phyloP scores from a whole-genome alignment of 2,797 vertebrate species.

The Tolypeutes matacus region DNA sequence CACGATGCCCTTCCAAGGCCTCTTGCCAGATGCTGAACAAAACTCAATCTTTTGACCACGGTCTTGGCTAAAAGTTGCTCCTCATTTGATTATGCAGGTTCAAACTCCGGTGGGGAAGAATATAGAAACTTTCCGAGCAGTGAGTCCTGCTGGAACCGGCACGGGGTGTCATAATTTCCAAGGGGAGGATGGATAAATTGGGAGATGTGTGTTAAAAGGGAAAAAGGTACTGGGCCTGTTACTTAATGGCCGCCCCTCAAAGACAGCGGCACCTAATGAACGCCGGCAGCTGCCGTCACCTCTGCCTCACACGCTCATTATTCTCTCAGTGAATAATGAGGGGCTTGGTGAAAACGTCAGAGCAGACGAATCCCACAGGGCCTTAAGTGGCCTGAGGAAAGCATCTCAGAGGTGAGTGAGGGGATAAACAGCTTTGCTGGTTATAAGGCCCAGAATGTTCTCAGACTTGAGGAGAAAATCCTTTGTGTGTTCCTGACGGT shows the following conservation, averaged over 20 bases:
- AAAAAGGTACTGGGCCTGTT: neutral
- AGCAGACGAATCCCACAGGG: constrained; percentile 29
- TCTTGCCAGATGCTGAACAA: neutral
- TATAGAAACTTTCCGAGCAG: constrained; percentile 38
- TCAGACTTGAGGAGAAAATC: constrained; percentile 49
- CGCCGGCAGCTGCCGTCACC: fast-evolving
- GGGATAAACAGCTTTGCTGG: constrained; percentile 68
- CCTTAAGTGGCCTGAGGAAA: neutral
- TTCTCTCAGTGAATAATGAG: neutral
- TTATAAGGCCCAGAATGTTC: constrained; percentile 9
- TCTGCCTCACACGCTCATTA: fast-evolving
- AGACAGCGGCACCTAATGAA: neutral
- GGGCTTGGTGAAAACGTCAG: neutral
- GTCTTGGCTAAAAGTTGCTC: neutral
- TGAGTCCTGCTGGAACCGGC: neutral
- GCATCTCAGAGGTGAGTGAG: constrained; percentile 14
- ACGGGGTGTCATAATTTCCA: neutral
- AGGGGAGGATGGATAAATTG: neutral
- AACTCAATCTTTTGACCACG: neutral
- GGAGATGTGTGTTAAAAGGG: neutral
- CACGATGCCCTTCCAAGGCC: neutral
- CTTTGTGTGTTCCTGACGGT: constrained; percentile 58
- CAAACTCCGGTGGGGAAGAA: constrained; percentile 36
- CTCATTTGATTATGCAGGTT: neutral
- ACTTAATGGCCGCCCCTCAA: neutral